phyloP scores from a whole-genome alignment of 2,888 invertebrate genomes.

The Meganola albula region DNA sequence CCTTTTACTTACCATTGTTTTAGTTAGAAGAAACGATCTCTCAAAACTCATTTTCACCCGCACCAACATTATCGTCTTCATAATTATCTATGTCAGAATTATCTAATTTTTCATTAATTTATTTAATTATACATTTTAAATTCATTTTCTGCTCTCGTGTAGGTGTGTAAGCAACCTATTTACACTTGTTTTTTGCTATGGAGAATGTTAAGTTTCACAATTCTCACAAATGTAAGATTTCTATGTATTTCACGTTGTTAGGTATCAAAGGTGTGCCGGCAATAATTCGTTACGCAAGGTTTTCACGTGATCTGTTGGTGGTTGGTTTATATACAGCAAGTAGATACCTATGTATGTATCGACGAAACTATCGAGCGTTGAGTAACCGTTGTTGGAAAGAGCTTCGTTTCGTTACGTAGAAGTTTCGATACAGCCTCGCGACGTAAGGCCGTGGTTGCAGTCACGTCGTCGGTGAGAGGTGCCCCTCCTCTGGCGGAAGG shows the following conservation, averaged over 20 bases:
- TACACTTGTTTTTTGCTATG: no score
- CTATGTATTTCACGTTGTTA: slow-evolving; percentile 63
- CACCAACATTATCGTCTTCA: no score
- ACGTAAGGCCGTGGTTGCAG: slow-evolving; percentile 75
- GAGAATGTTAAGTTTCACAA: slow-evolving; percentile 46
- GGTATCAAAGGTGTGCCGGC: slow-evolving; percentile 62
- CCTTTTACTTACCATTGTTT: slow-evolving; percentile 62
- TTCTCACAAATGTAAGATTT: slow-evolving; percentile 61
- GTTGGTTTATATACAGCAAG: slow-evolving; percentile 52
- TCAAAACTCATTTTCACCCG: slow-evolving; percentile 28
- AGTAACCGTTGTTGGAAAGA: slow-evolving; percentile 71
- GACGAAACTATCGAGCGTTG: slow-evolving; percentile 70
- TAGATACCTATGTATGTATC: slow-evolving; percentile 57
- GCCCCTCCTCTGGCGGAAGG: slow-evolving; percentile 73
- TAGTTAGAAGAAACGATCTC: slow-evolving; percentile 30
- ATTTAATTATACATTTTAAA: no score
- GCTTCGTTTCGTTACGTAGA: slow-evolving; percentile 74
- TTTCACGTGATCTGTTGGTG: slow-evolving; percentile 64
- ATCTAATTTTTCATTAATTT: neutral
- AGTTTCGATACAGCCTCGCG: slow-evolving; percentile 76
- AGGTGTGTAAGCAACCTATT: no score
- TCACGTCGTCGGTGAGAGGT: slow-evolving; percentile 74
- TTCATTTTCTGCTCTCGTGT: no score
- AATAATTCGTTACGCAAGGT: slow-evolving; percentile 64
- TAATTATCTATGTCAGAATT: slow-evolving; percentile 15